phyloP scores from a whole-genome alignment of 2,113 vertebrate genomes.

The Scolopax mira region DNA sequence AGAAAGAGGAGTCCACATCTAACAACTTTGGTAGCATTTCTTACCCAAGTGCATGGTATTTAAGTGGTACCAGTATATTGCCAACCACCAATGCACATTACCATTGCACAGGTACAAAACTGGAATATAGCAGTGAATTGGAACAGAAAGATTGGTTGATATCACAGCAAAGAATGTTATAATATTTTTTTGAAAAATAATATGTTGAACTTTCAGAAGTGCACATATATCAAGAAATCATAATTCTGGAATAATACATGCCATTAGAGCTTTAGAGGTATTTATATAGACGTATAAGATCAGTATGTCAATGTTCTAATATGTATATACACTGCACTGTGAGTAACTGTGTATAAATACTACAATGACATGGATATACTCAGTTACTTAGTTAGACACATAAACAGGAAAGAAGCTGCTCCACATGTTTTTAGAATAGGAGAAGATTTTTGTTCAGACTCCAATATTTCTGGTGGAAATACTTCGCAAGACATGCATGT shows the following conservation, averaged over 20 bases:
- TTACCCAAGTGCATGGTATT: neutral
- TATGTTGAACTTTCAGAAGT: neutral
- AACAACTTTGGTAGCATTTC: neutral
- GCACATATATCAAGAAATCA: neutral
- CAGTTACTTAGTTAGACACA: neutral
- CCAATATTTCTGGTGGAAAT: constrained; percentile 66
- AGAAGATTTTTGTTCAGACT: constrained; percentile 61
- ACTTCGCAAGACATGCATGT: constrained; percentile 58
- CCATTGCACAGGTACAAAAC: neutral
- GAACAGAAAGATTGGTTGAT: neutral
- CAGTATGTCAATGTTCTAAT: neutral
- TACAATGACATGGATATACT: neutral
- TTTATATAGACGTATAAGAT: neutral
- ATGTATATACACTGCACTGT: no score
- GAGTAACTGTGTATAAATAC: neutral
- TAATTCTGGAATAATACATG: neutral
- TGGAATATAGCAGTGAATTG: neutral
- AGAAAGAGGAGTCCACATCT: fast-evolving
- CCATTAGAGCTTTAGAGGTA: neutral
- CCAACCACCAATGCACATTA: neutral
- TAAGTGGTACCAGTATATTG: neutral
- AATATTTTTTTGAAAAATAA: neutral
- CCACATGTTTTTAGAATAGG: constrained; percentile 30
- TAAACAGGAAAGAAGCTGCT: neutral
- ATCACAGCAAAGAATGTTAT: neutral